A percentile compares a stretch with the other conserved stretches of the same genome.
These are phyloP conservation scores for Scaptomyza reducta DNA, from an alignment of 2,888 invertebrate genomes.

Conservation along the genomic window DNA sequence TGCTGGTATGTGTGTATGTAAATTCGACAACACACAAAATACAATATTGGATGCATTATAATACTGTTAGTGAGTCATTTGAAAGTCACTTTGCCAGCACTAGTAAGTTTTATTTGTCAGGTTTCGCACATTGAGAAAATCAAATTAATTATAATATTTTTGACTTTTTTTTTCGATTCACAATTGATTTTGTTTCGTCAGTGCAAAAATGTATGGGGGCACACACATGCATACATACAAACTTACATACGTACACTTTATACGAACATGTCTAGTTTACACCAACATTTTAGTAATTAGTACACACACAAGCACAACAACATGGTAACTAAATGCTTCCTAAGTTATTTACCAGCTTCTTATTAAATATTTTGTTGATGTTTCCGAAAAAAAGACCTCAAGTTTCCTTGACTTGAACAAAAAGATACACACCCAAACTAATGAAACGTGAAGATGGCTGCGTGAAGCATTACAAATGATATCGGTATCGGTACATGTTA, in stretches of 20 bases:
- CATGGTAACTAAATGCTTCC: slow-evolving; percentile 20
- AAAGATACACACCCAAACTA: slow-evolving; percentile 73
- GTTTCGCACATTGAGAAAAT: slow-evolving; percentile 10
- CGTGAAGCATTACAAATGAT: not conserved
- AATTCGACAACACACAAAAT: slow-evolving; percentile 11
- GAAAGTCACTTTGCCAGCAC: not conserved
- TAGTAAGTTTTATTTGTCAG: not conserved
- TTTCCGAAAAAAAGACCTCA: slow-evolving; percentile 35
- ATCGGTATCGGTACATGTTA: slow-evolving; percentile 7
- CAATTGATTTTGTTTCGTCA: slow-evolving; percentile 50
- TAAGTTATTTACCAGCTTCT: slow-evolving; percentile 60
- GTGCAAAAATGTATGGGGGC: slow-evolving; percentile 18
- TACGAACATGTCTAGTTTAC: slow-evolving; percentile 18
- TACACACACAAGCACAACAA: slow-evolving; percentile 73
- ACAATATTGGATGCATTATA: slow-evolving; percentile 2
- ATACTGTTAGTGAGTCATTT: slow-evolving; percentile 20
- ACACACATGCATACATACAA: slow-evolving; percentile 16
- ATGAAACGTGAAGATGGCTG: slow-evolving; percentile 54
- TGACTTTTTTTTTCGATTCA: slow-evolving; percentile 21
- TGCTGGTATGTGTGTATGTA: slow-evolving; percentile 7
- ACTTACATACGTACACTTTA: slow-evolving; percentile 14
- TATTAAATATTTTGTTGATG: slow-evolving; percentile 16
- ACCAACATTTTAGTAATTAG: slow-evolving; percentile 33
- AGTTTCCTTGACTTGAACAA: slow-evolving; percentile 36
- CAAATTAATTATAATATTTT: slow-evolving; percentile 10